These are phyloP conservation scores for Drosophila pruinosa DNA, from an alignment of 1,140 invertebrate genomes.

Conservation along the genomic window DNA sequence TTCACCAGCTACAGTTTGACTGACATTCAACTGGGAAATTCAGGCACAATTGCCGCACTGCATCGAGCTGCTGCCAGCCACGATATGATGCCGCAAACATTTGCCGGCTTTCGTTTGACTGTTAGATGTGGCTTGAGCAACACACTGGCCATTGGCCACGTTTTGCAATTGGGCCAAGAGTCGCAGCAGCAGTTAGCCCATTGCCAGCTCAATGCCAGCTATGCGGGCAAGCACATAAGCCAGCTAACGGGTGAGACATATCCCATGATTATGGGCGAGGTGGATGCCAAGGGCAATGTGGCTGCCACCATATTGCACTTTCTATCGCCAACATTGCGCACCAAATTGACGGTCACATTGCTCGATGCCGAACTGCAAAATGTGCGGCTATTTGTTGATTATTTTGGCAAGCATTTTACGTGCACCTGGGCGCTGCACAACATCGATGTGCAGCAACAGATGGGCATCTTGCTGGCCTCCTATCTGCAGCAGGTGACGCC, in stretches of 20 bases:
- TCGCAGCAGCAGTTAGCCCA: background rate
- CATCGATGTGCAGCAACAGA: background rate
- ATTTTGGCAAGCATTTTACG: slow-evolving; percentile 21
- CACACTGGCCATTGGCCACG: slow-evolving; percentile 13
- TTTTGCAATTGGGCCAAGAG: background rate
- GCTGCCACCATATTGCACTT: slow-evolving; percentile 8
- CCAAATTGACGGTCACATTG: slow-evolving; percentile 1
- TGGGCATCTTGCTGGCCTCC: slow-evolving; percentile 22
- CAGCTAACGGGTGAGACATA: slow-evolving; percentile 3
- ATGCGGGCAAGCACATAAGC: background rate
- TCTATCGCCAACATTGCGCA: background rate
- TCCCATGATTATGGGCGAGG: slow-evolving; percentile 5
- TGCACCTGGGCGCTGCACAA: slow-evolving; percentile 26
- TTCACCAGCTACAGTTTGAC: background rate
- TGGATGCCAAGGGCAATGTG: slow-evolving; percentile 28
- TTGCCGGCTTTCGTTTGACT: slow-evolving; percentile 31
- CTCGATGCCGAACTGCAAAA: background rate
- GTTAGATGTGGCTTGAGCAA: background rate
- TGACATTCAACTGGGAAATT: background rate
- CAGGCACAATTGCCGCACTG: slow-evolving; percentile 21
- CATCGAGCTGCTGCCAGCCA: slow-evolving; percentile 15
- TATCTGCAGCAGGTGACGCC: slow-evolving; percentile 36
- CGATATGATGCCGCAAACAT: slow-evolving; percentile 20
- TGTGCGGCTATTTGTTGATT: slow-evolving; percentile 5
- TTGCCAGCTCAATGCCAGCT: slow-evolving; percentile 21